Conservation (phyloP, 1,140 invertebrate species). For the Drosophila auraria region DNA sequence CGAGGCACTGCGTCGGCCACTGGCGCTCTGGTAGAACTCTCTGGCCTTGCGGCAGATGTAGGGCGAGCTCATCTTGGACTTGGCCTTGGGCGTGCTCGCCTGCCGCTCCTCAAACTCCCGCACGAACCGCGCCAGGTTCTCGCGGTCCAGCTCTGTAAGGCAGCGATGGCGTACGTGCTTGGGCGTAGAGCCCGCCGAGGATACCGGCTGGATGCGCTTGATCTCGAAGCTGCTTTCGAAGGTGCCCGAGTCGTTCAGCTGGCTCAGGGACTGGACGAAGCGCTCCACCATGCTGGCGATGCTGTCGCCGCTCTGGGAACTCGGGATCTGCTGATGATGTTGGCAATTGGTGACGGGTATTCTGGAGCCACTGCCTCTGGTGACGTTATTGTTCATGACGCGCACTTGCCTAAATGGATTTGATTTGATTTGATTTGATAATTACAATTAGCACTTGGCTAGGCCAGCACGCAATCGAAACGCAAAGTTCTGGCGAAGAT, state of each 20-base stretch:
- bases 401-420: constrained; percentile 40
- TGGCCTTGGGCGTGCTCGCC: constrained; percentile 56
- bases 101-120: constrained; percentile 74
- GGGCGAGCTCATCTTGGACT: constrained; percentile 57
- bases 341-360: constrained; percentile 14
- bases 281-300: constrained; percentile 75
- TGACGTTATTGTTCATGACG: constrained; percentile 65
- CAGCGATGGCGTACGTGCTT: constrained; percentile 58
- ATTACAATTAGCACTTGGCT: constrained; percentile 12
- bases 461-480: constrained; percentile 50
- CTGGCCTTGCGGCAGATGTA: constrained; percentile 73
- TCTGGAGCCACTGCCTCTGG: constrained; percentile 14
- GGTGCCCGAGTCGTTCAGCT: constrained; percentile 78
- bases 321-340: neutral
- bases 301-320: constrained; percentile 20
- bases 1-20: constrained; percentile 75
- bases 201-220: constrained; percentile 63
- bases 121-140: constrained; percentile 70
- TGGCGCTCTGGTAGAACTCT: constrained; percentile 66
- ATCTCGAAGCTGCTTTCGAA: constrained; percentile 84
- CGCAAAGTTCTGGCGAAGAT: constrained; percentile 49
- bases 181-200: constrained; percentile 24
- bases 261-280: constrained; percentile 75
- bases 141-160: constrained; percentile 78
- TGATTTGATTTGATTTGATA: constrained; percentile 28